Conservation (phyloP, 2,113 vertebrate species). For the Rhabdornis inornatus region DNA sequence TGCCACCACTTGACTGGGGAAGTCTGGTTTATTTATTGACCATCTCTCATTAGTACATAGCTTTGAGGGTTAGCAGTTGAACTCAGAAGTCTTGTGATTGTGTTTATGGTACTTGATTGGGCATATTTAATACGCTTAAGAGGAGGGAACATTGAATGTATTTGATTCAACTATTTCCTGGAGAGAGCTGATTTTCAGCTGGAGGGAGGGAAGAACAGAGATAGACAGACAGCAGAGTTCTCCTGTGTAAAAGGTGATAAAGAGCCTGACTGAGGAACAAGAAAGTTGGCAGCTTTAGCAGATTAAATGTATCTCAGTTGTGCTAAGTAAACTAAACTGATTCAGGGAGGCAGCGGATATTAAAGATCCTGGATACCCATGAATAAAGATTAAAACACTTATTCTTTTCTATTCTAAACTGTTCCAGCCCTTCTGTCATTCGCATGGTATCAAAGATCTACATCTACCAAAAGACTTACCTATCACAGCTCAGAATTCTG, state of each 20-base stretch:
- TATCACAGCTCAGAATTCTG: background rate
- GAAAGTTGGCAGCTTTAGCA: background rate
- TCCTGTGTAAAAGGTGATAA: background rate
- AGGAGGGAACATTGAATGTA: background rate
- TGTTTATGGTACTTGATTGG: background rate
- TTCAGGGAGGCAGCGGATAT: background rate
- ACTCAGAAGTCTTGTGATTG: background rate
- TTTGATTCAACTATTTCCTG: background rate
- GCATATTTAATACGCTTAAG: background rate
- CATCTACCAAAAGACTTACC: background rate
- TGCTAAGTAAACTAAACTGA: slow-evolving; percentile 18
- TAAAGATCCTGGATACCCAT: background rate
- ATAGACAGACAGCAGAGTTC: background rate
- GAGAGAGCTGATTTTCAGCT: background rate
- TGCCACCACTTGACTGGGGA: background rate
- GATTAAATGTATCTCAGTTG: background rate
- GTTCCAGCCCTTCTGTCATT: background rate
- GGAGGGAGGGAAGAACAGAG: background rate
- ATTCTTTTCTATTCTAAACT: background rate
- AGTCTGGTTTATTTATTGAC: background rate
- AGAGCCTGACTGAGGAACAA: background rate
- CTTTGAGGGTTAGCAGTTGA: background rate
- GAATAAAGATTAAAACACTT: slow-evolving; percentile 4
- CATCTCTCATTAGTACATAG: background rate
- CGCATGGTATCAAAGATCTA: background rate